Percentiles rank a stretch among this genome's conserved stretches.
Evolutionary conservation across 2,888 invertebrate species (phyloP).

Genomic region (Pseudeuparius sepicola): DNA sequence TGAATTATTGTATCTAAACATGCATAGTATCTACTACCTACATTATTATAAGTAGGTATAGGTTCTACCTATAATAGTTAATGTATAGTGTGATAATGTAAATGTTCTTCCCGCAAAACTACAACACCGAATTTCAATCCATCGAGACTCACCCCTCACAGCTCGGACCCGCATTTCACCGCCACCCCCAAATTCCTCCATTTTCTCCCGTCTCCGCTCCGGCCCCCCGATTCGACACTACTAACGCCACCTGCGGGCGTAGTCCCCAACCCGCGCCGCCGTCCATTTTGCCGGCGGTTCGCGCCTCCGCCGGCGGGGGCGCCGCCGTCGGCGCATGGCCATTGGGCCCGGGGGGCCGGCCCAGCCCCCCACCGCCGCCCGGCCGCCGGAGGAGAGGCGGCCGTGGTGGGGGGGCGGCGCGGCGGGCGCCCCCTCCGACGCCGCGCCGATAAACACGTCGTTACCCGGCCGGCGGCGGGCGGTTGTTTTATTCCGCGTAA

Average conservation of each 20-base stretch:
- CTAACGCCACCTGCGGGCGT: constrained; percentile 42
- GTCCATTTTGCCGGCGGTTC: constrained; percentile 52
- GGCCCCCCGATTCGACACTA: constrained; percentile 3
- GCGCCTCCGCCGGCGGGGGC: constrained; percentile 39
- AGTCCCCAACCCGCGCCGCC: constrained; percentile 35
- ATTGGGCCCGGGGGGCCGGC: constrained; percentile 41
- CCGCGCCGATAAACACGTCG: constrained; percentile 42
- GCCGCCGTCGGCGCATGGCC: constrained; percentile 40
- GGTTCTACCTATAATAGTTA: too few relatives aligned
- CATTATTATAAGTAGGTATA: too few relatives aligned
- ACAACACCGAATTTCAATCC: too few relatives aligned
- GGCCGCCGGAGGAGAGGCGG: constrained; percentile 23
- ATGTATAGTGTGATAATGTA: too few relatives aligned
- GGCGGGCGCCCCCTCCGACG: too few relatives aligned
- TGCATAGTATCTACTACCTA: too few relatives aligned
- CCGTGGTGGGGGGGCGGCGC: constrained; percentile 31
- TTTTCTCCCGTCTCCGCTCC: too few relatives aligned
- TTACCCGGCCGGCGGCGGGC: too few relatives aligned
- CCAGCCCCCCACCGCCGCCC: constrained; percentile 26
- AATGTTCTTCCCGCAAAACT: too few relatives aligned
- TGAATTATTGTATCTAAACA: too few relatives aligned
- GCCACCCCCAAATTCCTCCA: constrained; percentile 14
- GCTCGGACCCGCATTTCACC: too few relatives aligned
- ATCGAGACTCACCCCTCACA: too few relatives aligned
- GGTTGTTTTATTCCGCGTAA: constrained; percentile 38